Evolutionary conservation across 2,113 vertebrate genomes (phyloP).

Genomic region (Glaucomys volans): DNA sequence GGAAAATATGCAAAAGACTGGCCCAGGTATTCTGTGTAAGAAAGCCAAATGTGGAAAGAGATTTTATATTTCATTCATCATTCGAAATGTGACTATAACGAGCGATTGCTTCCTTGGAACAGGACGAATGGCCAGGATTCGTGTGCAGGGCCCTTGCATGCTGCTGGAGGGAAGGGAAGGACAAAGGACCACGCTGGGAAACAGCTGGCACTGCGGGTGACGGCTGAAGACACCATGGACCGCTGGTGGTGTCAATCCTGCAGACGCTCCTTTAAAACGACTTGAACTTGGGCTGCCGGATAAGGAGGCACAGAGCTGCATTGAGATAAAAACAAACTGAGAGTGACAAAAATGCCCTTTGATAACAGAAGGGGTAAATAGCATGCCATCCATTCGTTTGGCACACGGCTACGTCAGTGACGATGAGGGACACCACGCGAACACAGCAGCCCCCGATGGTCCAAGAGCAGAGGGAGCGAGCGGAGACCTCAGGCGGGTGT

Average conservation of each 20-base stretch:
- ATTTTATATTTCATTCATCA: not conserved
- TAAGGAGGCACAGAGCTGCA: not conserved
- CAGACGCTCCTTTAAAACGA: not conserved
- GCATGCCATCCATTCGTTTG: not conserved
- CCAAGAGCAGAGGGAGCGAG: not conserved
- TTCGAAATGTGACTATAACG: not conserved
- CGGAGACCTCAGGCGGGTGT: fast-evolving
- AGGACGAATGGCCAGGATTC: too few relatives aligned
- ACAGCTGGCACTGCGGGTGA: not conserved
- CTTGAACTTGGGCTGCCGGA: not conserved
- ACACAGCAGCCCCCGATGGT: not conserved
- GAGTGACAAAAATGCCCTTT: not conserved
- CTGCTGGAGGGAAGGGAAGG: not conserved
- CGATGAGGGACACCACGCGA: not conserved
- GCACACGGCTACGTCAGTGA: not conserved
- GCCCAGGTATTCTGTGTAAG: not conserved
- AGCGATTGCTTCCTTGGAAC: not conserved
- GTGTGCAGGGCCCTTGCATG: too few relatives aligned
- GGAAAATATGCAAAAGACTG: not conserved
- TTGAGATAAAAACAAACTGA: not conserved
- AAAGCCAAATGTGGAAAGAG: not conserved
- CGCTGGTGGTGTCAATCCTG: too few relatives aligned
- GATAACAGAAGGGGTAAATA: not conserved
- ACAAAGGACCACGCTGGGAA: not conserved
- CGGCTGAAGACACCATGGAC: not conserved